Base-by-base conservation (phyloP, 2,113 vertebrate species). In the Salvelinus sp. region DNA sequence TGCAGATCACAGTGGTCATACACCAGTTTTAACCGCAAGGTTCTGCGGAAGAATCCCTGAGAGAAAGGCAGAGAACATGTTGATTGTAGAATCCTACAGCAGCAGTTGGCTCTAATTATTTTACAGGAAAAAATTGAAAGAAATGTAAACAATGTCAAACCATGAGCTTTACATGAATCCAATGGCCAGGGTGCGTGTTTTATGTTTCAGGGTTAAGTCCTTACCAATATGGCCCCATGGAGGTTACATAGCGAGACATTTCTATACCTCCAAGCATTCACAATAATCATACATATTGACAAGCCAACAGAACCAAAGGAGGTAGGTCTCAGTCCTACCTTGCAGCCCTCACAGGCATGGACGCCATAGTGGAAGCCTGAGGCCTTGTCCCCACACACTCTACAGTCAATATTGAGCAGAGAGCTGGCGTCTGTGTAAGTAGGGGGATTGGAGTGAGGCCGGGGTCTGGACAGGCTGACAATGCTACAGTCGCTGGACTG, bases 321-420 rank as follows among this genome's bases (percentile, higher is more conserved):
- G 5, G 22, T 63, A 18, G 23, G 23, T 62, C n/a, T 23, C 9
- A 69, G 48, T 79, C 75, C 76, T 80, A 95, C 95, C 94, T 96
- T 96, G 74, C 95, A 96, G 1, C 95, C 95, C 87, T 96, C 95
- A 0, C 95, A 96, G 0, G 93, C 95, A 3, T 96, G 94, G 16
- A 96, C 95, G 0, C 95, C 95, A 0, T 96, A 96, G 81, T 96
- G 95, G 73, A 95, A 96, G 0, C 95, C 95, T 0, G 95, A 96
- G 16, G 95, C 95, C 60, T 93, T 95, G 82, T 96, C 95, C 6
- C 95, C 95, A 44, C 95, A 96, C 6, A 96, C 95, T 0, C 94
- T 91, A 28, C 95, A 96, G 73, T 96, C 95, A 0, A 96, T 93
- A 44, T 95, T 92, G 87, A 95, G 92, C 3, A 14, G 64, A 23